A percentile compares a stretch with the other conserved stretches of the same genome.
These are phyloP conservation scores for Xestobium rufovillosum DNA, from an alignment of 2,888 invertebrate genomes.

Conservation along the genomic window DNA sequence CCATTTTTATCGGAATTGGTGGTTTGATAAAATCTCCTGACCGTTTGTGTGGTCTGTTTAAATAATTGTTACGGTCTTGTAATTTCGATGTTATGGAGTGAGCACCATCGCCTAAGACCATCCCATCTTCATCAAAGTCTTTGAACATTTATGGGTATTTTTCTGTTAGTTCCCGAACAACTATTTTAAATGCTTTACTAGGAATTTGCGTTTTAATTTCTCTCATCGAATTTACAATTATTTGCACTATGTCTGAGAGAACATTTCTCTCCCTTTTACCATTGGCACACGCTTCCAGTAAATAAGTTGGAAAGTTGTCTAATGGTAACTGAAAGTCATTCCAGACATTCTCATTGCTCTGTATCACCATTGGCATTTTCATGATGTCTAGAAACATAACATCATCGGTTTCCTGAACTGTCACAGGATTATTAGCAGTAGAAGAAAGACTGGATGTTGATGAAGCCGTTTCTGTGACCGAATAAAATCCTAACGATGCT, in stretches of 20 bases:
- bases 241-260: conserved; percentile 17
- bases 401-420: too few relatives aligned
- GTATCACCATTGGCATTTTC: too few relatives aligned
- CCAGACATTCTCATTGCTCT: conserved; percentile 16
- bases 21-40: conserved; percentile 2
- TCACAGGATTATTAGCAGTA: too few relatives aligned
- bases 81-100: conserved; percentile 22
- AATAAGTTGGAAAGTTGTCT: conserved; percentile 15
- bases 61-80: conserved; percentile 23
- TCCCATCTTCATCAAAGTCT: conserved; percentile 25
- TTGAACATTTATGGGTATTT: conserved; percentile 23
- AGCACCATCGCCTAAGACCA: conserved; percentile 23
- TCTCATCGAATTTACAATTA: conserved; percentile 21
- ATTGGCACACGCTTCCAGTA: conserved; percentile 13
- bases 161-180: conserved; percentile 21
- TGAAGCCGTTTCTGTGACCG: too few relatives aligned
- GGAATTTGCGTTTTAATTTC: conserved; percentile 20
- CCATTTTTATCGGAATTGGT: conserved; percentile 7
- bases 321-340: conserved; percentile 17
- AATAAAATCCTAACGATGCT: too few relatives aligned
- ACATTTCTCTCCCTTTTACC: conserved; percentile 14
- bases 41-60: conserved; percentile 25
- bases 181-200: conserved; percentile 20
- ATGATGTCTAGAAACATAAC: too few relatives aligned
- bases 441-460: too few relatives aligned